Conservation (phyloP, 2,888 invertebrate genomes). For the Quadroppia sp. region DNA sequence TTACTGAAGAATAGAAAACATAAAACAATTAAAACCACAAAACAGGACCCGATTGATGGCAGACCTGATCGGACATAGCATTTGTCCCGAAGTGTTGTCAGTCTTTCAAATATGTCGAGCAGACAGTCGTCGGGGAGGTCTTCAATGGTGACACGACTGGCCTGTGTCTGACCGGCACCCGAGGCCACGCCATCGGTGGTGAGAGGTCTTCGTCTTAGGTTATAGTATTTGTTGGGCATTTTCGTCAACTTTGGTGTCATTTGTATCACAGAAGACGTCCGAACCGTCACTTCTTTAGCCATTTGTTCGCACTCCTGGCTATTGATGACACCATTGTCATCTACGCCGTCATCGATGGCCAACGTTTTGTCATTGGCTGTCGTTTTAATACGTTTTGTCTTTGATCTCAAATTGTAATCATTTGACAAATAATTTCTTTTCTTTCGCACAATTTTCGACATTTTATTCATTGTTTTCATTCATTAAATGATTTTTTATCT, state of each 20-base stretch:
- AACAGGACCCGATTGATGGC: neutral
- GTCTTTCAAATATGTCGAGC: neutral
- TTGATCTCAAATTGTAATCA: constrained; percentile 9
- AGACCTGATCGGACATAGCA: neutral
- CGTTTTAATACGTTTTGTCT: too few species aligned
- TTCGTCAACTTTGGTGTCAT: neutral
- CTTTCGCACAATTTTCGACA: constrained; percentile 5
- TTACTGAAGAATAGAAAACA: constrained; percentile 7
- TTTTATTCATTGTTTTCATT: too few species aligned
- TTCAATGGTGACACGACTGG: neutral
- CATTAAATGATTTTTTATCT: too few species aligned
- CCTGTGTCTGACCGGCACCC: neutral
- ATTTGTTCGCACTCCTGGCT: constrained; percentile 11
- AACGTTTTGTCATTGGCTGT: too few species aligned
- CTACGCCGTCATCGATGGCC: too few species aligned
- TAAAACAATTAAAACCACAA: neutral
- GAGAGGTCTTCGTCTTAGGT: neutral
- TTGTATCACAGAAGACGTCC: neutral
- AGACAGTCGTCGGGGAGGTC: constrained; percentile 23
- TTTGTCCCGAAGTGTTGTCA: constrained; percentile 8
- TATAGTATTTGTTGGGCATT: constrained; percentile 24
- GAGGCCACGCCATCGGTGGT: neutral
- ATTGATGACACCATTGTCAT: neutral
- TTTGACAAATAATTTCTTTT: neutral
- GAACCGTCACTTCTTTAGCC: too few species aligned